These are phyloP conservation scores for Galago senegalensis DNA, from an alignment of 2,797 vertebrate species.

Conservation along the genomic window DNA sequence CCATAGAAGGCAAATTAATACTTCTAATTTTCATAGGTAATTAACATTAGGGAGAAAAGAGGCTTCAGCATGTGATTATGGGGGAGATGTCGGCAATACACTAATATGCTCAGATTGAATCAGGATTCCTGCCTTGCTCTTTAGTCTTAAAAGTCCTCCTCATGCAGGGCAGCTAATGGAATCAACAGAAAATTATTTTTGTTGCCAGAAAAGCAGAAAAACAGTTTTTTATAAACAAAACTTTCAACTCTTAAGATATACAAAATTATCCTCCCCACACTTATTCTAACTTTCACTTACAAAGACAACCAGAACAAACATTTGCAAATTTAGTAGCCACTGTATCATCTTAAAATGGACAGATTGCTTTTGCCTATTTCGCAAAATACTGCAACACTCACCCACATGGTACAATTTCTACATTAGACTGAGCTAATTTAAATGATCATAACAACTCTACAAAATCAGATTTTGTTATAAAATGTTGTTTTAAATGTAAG, in stretches of 20 bases:
- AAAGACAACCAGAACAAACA: background rate
- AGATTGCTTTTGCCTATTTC: background rate
- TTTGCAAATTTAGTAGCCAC: background rate
- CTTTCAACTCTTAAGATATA: background rate
- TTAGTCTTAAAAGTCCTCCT: background rate
- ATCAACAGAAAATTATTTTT: background rate
- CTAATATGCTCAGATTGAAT: background rate
- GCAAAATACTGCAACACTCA: background rate
- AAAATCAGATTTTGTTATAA: background rate
- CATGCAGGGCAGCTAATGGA: background rate
- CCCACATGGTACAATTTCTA: constrained; percentile 1
- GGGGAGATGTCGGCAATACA: background rate
- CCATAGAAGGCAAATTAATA: background rate
- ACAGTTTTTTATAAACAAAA: constrained; percentile 9
- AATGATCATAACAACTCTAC: constrained; percentile 7
- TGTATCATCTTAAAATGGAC: background rate
- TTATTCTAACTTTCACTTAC: background rate
- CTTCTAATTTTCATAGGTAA: background rate
- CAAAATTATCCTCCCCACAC: background rate
- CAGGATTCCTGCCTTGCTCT: background rate
- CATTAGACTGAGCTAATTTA: constrained; percentile 10
- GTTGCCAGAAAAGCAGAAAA: background rate
- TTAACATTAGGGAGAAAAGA: background rate
- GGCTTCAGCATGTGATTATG: background rate
- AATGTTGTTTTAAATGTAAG: constrained; percentile 46